phyloP scores from a whole-genome alignment of 1,140 invertebrate species.

The Ylistrum balloti region DNA sequence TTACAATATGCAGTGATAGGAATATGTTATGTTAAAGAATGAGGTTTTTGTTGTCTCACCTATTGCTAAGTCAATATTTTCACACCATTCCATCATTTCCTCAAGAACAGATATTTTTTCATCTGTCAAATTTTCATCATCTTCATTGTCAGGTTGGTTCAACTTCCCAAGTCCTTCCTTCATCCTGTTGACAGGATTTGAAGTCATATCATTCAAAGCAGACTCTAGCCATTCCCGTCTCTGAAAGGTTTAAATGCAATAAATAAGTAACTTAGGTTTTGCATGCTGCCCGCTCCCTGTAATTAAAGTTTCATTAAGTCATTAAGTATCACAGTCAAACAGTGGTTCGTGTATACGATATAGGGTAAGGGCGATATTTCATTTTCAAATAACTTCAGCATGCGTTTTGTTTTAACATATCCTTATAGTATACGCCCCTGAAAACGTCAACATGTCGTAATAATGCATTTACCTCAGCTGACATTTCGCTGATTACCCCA shows the following conservation, averaged over 20 bases:
- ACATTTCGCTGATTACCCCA: neutral
- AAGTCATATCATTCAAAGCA: slow-evolving; percentile 87
- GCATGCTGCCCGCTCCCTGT: no score
- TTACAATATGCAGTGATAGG: no score
- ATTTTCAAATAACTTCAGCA: no score
- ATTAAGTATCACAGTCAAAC: no score
- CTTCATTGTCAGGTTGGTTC: slow-evolving; percentile 80
- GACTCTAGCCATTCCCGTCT: slow-evolving; percentile 87
- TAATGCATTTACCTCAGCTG: neutral
- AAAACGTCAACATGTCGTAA: no score
- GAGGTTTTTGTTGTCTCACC: slow-evolving; percentile 84
- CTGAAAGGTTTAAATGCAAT: slow-evolving; percentile 84
- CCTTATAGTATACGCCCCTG: no score
- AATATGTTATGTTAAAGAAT: no score
- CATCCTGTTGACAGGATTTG: slow-evolving; percentile 87
- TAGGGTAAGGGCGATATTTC: no score
- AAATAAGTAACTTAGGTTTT: no score
- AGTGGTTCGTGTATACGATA: no score
- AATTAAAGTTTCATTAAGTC: no score
- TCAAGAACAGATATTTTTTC: slow-evolving; percentile 85
- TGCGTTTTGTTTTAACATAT: no score
- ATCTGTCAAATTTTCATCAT: slow-evolving; percentile 76
- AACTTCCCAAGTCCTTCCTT: slow-evolving; percentile 86
- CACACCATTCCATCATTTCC: slow-evolving; percentile 86
- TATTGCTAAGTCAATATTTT: slow-evolving; percentile 89